Evolutionary conservation across 2,113 vertebrate genomes (phyloP).

Genomic region (Chionomys nivalis): DNA sequence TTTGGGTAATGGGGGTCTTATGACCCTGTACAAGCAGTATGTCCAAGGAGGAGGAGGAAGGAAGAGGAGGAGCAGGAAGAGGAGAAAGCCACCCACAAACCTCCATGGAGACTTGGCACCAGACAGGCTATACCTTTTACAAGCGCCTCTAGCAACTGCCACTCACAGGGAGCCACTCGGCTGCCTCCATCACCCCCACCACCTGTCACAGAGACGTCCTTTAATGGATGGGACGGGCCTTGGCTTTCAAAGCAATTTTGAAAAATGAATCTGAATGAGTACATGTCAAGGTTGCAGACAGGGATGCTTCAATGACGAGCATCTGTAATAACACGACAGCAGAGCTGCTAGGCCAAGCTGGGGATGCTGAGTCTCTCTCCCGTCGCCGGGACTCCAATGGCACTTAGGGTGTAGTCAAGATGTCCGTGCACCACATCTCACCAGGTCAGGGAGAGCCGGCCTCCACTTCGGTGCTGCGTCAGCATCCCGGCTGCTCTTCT

Average conservation of each 20-base stretch:
- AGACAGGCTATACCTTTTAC: background rate
- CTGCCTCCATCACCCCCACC: background rate
- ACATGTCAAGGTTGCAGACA: constrained; percentile 60
- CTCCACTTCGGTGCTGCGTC: background rate
- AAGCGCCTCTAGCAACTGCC: background rate
- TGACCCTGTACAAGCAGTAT: background rate
- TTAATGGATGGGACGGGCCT: constrained; percentile 64
- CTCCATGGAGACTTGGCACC: background rate
- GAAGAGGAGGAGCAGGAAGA: background rate
- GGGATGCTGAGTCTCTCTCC: background rate
- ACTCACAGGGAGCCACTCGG: background rate
- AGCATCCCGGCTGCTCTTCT: background rate
- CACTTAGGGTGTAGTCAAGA: background rate
- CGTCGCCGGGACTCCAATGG: background rate
- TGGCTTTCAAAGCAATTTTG: constrained; percentile 72
- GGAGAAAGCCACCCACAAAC: background rate
- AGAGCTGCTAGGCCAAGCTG: background rate
- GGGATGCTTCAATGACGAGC: constrained; percentile 61
- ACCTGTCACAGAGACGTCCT: constrained; percentile 53
- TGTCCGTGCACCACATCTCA: background rate
- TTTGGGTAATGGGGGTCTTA: background rate
- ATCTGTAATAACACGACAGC: constrained; percentile 27
- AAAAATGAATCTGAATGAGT: constrained; percentile 68
- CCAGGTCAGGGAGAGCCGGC: background rate
- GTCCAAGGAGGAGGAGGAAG: background rate